Evolutionary conservation across 2,888 invertebrate genomes (phyloP), one percentile per base, ranked within the genome.

Genomic region (Spicauda simplicius): DNA sequence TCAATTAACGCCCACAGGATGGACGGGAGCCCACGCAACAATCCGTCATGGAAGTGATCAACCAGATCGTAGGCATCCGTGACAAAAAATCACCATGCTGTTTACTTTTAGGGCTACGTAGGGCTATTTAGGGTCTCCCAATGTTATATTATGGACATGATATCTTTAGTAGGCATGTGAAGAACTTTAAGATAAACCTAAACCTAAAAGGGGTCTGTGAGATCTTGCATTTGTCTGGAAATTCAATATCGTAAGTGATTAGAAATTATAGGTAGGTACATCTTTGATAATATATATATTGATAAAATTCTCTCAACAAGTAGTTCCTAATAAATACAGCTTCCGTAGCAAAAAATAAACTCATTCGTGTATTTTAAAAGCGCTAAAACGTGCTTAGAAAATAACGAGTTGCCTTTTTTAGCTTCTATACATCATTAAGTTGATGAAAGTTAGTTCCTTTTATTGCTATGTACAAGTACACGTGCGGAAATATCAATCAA

Each of bases 1-100:
- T 75, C 73, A 76, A 77, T 76, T 76, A 73, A 72, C 78, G 58
- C 77, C 78, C 74, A 78, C 76, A 61, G 61, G 41, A 48, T 64
- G 52, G 65, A 70, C 62, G 25, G 60, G 52, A 59, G 54, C 78
- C 78, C 72, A 78, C 78, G 71, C 72, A 61, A 14, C 52, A 14
- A 68, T 71, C 69, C 56, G 20, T 59, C 59, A 65, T 70, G 68
- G 69, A 70, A 69, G 33, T 41, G n/a, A 60, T 67, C 20, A 56
- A 50, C 61, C 55, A 50, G 55, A 60, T 60, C 55, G 60, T 56
- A 37, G 33, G 50, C 20, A 66, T 20, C 50, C 16, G 33, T 10
- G 16, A 19, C 33, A 66, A 66, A 60, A 66, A 66, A 48, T 58
- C 25, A 37, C 64, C 30, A 10, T n/a, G 11, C 33, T 61, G 37